phyloP scores from a whole-genome alignment of 2,797 vertebrate species.

The Nothura maculosa region DNA sequence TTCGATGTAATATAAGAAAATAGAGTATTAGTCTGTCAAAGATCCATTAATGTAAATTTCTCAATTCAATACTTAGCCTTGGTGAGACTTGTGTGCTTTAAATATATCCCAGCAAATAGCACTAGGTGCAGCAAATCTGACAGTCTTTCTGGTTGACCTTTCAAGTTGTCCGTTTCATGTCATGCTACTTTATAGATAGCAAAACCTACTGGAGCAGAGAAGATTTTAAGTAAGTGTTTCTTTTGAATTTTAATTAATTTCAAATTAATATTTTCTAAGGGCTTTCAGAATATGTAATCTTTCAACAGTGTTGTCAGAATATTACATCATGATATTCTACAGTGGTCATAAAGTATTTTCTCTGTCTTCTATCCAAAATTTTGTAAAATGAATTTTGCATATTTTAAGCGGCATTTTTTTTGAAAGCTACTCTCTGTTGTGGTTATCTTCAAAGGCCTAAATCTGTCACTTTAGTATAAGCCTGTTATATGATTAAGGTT shows the following conservation, averaged over 20 bases:
- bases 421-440: neutral
- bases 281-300: neutral
- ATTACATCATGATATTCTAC: neutral
- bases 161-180: slow-evolving; percentile 11
- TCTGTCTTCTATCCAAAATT: neutral
- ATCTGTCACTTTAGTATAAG: neutral
- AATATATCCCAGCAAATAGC: neutral
- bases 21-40: slow-evolving; percentile 25
- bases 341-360: neutral
- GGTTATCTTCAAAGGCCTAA: neutral
- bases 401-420: neutral
- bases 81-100: neutral
- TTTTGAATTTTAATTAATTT: slow-evolving; percentile 18
- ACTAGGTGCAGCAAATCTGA: neutral
- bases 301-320: neutral
- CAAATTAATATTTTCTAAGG: neutral
- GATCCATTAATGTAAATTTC: slow-evolving; percentile 27
- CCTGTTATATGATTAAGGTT: neutral
- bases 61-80: slow-evolving; percentile 13
- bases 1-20: slow-evolving; percentile 25
- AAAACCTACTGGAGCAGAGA: neutral
- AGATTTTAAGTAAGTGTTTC: neutral
- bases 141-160: slow-evolving; percentile 26
- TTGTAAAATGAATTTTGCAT: neutral
- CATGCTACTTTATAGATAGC: neutral